A percentile compares a stretch with the other conserved stretches of the same genome.
phyloP scores from a whole-genome alignment of 2,797 vertebrate species.

The Knipowitschia caucasica region DNA sequence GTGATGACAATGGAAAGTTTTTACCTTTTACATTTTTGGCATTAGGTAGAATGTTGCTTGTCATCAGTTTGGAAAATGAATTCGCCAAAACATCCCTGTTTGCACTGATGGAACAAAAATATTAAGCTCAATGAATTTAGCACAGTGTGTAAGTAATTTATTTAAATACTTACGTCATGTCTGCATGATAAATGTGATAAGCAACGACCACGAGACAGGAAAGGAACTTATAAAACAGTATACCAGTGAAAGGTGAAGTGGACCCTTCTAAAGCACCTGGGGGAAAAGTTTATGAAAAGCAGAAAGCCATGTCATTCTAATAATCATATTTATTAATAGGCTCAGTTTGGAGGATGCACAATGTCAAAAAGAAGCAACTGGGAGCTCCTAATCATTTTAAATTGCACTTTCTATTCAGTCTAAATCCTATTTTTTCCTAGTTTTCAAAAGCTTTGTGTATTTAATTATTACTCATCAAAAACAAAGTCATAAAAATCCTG shows the following conservation, averaged over 20 bases:
- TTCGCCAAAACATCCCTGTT: conserved; percentile 63
- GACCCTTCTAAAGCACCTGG: conserved; percentile 49
- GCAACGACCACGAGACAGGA: conserved; percentile 79
- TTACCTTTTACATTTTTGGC: conserved; percentile 82
- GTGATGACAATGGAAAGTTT: not conserved
- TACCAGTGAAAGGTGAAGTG: conserved; percentile 63
- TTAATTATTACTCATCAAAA: too few relatives aligned
- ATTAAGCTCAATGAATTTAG: not conserved
- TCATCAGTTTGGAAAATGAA: conserved; percentile 84
- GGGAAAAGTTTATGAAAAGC: not conserved
- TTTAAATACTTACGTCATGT: conserved; percentile 73
- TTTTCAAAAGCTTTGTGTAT: too few relatives aligned
- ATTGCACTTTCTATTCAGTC: too few relatives aligned
- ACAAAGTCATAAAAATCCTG: too few relatives aligned
- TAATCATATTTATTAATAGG: too few relatives aligned
- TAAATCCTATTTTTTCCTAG: too few relatives aligned
- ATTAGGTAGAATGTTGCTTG: conserved; percentile 78
- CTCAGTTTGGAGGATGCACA: too few relatives aligned
- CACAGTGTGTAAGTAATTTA: not conserved
- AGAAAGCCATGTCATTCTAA: too few relatives aligned
- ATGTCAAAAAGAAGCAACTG: too few relatives aligned
- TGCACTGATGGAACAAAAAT: conserved; percentile 63
- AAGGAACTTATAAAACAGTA: conserved; percentile 79
- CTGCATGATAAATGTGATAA: conserved; percentile 76
- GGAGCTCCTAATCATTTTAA: too few relatives aligned